A percentile compares a stretch with the other conserved stretches of the same genome.
phyloP scores from a whole-genome alignment of 2,888 invertebrate genomes.

The Eupeodes luniger region DNA sequence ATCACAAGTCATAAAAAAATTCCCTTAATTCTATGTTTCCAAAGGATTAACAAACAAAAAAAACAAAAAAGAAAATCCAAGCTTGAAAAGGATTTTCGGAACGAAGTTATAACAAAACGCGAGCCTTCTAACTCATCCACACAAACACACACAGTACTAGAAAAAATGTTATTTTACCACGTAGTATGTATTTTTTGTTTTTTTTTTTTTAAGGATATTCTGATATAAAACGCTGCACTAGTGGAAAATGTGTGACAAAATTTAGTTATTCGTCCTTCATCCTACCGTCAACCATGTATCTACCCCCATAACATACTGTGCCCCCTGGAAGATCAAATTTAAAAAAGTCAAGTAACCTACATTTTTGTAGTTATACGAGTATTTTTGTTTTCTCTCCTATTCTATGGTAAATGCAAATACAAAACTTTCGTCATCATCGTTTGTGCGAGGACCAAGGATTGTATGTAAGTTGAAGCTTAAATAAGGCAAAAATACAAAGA shows the following conservation, averaged over 20 bases:
- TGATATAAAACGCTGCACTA: background rate
- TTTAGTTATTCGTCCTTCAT: conserved; percentile 13
- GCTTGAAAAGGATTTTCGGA: conserved; percentile 50
- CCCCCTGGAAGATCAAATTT: conserved; percentile 59
- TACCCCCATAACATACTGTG: no score
- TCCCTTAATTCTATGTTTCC: conserved; percentile 66
- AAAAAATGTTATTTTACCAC: conserved; percentile 12
- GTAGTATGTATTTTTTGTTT: conserved; percentile 11
- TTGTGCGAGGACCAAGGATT: conserved; percentile 8
- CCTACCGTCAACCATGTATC: background rate
- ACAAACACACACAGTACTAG: background rate
- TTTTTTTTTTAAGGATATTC: conserved; percentile 4
- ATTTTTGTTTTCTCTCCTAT: background rate
- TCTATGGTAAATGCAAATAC: conserved; percentile 57
- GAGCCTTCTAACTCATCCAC: no score
- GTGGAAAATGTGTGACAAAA: conserved; percentile 24
- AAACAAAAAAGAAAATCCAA: background rate
- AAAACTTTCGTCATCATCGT: conserved; percentile 40
- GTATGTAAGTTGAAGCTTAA: conserved; percentile 28
- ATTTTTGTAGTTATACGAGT: conserved; percentile 45
- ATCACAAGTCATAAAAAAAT: conserved; percentile 55
- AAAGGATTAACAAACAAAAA: conserved; percentile 56
- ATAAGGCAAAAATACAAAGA: conserved; percentile 46
- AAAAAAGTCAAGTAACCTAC: conserved; percentile 70
- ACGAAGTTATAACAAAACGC: conserved; percentile 27